A percentile compares a stretch with the other conserved stretches of the same genome.
These are phyloP conservation scores for Macrocentrus cingulum DNA, from an alignment of 1,140 invertebrate genomes.

Conservation along the genomic window DNA sequence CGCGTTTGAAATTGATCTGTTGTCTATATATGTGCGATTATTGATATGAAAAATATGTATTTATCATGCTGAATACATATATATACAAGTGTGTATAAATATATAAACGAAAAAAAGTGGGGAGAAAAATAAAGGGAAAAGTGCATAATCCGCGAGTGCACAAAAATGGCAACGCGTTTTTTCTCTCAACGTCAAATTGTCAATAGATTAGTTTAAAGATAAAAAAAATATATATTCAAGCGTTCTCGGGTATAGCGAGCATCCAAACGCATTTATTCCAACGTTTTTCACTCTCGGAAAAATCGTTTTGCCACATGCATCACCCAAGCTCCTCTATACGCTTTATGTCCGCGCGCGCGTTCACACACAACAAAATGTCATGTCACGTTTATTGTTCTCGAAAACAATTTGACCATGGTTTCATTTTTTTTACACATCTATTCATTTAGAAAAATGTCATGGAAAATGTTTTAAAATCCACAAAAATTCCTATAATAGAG, in stretches of 20 bases:
- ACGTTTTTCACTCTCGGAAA: constrained; percentile 12
- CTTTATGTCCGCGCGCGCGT: too few relatives aligned
- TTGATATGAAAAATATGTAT: too few relatives aligned
- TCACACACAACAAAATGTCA: too few relatives aligned
- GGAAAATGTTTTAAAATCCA: too few relatives aligned
- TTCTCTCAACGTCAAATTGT: constrained; percentile 51
- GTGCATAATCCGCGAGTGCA: constrained; percentile 29
- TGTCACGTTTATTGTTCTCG: constrained; percentile 7
- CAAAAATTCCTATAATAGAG: too few relatives aligned
- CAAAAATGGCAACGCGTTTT: constrained; percentile 51
- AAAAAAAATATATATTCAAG: too few relatives aligned
- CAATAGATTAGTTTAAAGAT: constrained; percentile 58
- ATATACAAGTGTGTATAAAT: constrained; percentile 3
- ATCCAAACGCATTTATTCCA: constrained; percentile 11
- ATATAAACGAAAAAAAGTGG: constrained; percentile 25
- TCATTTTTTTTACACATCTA: background rate
- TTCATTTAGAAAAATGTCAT: too few relatives aligned
- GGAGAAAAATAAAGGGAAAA: constrained; percentile 17
- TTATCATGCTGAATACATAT: too few relatives aligned
- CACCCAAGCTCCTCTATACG: background rate
- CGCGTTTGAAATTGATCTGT: too few relatives aligned
- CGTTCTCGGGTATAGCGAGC: background rate
- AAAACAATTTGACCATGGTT: background rate
- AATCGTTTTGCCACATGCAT: background rate
- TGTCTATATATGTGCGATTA: too few relatives aligned